A percentile compares a stretch with the other conserved stretches of the same genome.
phyloP scores from a whole-genome alignment of 2,888 invertebrate genomes.

The Strigamia transsilvanica region DNA sequence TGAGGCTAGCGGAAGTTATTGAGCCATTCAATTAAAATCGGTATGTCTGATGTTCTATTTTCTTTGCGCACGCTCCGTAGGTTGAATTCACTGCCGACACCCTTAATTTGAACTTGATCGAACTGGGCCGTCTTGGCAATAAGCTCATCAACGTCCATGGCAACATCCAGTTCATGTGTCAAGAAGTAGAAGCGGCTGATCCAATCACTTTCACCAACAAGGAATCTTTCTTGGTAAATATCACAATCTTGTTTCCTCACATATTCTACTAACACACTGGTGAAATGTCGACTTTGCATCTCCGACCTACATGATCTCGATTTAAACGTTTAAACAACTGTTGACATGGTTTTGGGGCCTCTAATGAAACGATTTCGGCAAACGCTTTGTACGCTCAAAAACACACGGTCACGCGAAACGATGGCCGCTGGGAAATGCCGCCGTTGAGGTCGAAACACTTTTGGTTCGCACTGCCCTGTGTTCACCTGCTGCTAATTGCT shows the following conservation, averaged over 20 bases:
- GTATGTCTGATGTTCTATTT: constrained; percentile 16
- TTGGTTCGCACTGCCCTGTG: neutral
- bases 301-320: neutral
- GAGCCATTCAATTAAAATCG: neutral
- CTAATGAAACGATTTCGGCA: neutral
- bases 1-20: constrained; percentile 2
- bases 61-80: constrained; percentile 66
- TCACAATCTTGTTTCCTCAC: constrained; percentile 51
- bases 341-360: neutral
- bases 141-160: constrained; percentile 84
- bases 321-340: constrained; percentile 4
- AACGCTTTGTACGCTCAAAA: neutral
- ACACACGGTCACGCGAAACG: constrained; percentile 12
- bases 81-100: constrained; percentile 93
- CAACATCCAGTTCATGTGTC: constrained; percentile 85
- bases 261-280: neutral
- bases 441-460: neutral
- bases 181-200: constrained; percentile 81
- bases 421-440: constrained; percentile 2
- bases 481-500: constrained; percentile 32
- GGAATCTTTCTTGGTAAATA: constrained; percentile 87
- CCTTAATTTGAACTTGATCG: constrained; percentile 84
- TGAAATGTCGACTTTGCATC: neutral
- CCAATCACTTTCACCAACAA: constrained; percentile 91
- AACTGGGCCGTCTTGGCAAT: constrained; percentile 83